Base-by-base conservation (phyloP, 2,113 vertebrate species). In the Heptranchias perlo region DNA sequence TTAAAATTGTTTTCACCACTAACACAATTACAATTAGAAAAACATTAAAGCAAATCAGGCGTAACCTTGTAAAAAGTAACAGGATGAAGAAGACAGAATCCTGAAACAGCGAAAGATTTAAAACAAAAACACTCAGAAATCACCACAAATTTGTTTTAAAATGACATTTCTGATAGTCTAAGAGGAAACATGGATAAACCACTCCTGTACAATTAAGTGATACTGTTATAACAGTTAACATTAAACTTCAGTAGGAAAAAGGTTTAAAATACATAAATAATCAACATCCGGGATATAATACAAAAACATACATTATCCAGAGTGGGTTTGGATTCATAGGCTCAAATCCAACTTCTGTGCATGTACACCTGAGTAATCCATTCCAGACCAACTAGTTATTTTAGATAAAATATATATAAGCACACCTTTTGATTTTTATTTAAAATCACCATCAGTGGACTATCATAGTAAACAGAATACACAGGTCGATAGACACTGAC, bases 281-380 rank as follows among this genome's bases (percentile, higher is more conserved):
- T 35, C 13, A 73, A 95, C 92, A 95, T 95, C 44, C 1, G 21
- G 62, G 64, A 47, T 94, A 67, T 21, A 44, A 65, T 94, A 47
- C 4, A 67, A 67, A 47, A 65, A 94, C 73, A 76, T 35, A 87
- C 1, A 65, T 47, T 44, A 94, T 65, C 62, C 39, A 65, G 3
- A 25, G 23, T 64, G 18, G 39, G 39, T 94, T 94, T 94, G 93
- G 62, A 44, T 65, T 94, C 35, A 67, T 47, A 65, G 67, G 62
- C 93, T 67, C 21, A 67, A 65, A 67, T 67, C 64, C 93, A 94
- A 94, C 44, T 47, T 94, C 39, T 25, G 23, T 67, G 67, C 62
- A 94, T 49, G 7, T 67, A 28, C 62, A 94, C 62, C 93, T 67
- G 93, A 94, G 93, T 49, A 94, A 67, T 69, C 62, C 62, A 94